These are phyloP conservation scores for Tichodroma muraria DNA, from an alignment of 2,113 vertebrate species.

Conservation along the genomic window DNA sequence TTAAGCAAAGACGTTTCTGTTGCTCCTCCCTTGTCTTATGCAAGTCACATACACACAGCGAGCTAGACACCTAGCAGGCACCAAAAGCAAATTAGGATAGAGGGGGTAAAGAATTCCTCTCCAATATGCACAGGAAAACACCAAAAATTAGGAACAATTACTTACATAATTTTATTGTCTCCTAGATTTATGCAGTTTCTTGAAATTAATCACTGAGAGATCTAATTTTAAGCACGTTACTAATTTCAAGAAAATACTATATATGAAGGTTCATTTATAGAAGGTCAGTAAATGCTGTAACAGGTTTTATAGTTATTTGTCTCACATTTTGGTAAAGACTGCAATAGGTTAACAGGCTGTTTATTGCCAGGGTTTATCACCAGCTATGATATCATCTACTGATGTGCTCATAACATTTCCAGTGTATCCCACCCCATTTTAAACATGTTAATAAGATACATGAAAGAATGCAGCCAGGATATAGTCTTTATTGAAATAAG, in stretches of 20 bases:
- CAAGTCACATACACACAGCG: not conserved
- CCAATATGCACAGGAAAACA: not conserved
- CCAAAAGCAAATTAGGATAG: not conserved
- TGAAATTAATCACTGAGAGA: not conserved
- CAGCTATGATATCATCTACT: not conserved
- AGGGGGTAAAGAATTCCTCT: not conserved
- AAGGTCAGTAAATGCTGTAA: not conserved
- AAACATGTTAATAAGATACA: not conserved
- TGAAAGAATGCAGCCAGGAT: not conserved
- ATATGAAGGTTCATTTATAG: not conserved
- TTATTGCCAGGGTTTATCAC: not conserved
- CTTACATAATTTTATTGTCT: not conserved
- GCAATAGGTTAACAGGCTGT: not conserved
- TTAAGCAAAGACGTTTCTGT: not conserved
- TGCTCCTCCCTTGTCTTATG: not conserved
- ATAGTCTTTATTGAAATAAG: not conserved
- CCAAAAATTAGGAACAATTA: not conserved
- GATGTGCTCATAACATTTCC: not conserved
- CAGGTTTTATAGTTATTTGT: not conserved
- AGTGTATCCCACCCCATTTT: not conserved
- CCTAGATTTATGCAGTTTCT: not conserved
- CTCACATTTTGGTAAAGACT: not conserved
- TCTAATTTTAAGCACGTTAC: not conserved
- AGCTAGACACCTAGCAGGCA: not conserved
- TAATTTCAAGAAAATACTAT: not conserved